phyloP scores from a whole-genome alignment of 2,113 vertebrate species.

The Pheucticus melanocephalus region DNA sequence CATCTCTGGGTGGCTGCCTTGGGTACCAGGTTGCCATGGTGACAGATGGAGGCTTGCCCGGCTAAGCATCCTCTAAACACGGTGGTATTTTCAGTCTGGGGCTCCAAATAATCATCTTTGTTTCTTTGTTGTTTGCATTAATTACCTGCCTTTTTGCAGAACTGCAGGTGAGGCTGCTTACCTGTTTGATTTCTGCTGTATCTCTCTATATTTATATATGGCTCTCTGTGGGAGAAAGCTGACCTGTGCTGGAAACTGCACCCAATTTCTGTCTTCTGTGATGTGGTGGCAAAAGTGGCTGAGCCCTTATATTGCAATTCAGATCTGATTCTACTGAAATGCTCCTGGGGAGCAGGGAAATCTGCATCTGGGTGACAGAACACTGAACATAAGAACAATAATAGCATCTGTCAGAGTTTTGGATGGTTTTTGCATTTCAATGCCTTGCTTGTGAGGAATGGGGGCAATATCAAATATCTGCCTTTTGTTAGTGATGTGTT shows the following conservation, averaged over 20 bases:
- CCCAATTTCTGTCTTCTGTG: neutral
- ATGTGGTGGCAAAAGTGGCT: neutral
- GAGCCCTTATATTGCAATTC: neutral
- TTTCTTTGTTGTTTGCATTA: conserved; percentile 43
- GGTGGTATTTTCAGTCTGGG: conserved; percentile 17
- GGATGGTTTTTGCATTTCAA: neutral
- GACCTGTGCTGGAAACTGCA: neutral
- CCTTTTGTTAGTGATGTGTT: neutral
- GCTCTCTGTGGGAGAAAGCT: neutral
- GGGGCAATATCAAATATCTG: neutral
- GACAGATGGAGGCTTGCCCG: conserved; percentile 69
- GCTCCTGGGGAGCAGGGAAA: neutral
- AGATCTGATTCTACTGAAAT: neutral
- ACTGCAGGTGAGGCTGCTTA: neutral
- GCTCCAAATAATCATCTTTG: conserved; percentile 43
- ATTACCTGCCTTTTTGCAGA: neutral
- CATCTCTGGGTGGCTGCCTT: conserved; percentile 67
- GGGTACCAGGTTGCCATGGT: conserved; percentile 80
- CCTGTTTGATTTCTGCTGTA: neutral
- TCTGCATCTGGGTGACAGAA: neutral
- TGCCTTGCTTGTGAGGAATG: neutral
- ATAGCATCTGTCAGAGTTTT: neutral
- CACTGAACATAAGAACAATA: neutral
- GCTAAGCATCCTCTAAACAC: conserved; percentile 48
- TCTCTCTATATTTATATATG: neutral